phyloP scores from a whole-genome alignment of 2,797 vertebrate species.

The Cryptoblepharus egeriae region DNA sequence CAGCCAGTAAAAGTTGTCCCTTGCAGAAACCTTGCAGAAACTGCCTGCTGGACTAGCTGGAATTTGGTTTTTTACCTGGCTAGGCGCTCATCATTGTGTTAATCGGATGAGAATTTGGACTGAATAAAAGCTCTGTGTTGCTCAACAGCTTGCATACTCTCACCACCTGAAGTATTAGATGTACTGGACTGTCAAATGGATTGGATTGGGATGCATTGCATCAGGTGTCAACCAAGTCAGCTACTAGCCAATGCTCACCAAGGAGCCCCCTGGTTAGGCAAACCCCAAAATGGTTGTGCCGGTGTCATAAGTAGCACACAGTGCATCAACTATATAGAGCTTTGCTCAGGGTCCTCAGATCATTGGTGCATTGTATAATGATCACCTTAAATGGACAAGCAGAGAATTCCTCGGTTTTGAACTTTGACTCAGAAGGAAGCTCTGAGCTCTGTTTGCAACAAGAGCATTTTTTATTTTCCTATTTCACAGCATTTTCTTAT shows the following conservation, averaged over 20 bases:
- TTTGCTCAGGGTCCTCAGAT: too few species aligned
- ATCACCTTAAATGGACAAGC: background rate
- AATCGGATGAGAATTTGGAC: background rate
- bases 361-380: background rate
- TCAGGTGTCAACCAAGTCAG: too few species aligned
- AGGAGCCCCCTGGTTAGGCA: too few species aligned
- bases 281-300: too few species aligned
- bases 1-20: background rate
- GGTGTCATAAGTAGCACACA: too few species aligned
- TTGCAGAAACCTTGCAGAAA: background rate
- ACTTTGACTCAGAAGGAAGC: conserved; percentile 37
- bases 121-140: background rate
- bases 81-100: background rate
- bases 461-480: conserved; percentile 20
- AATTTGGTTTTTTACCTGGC: background rate
- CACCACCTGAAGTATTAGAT: background rate
- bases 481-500: background rate
- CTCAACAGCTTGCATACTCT: background rate
- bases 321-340: too few species aligned
- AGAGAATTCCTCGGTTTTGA: background rate
- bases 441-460: background rate
- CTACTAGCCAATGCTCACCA: too few species aligned
- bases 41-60: background rate
- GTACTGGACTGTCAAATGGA: background rate
- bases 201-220: background rate